phyloP scores from a whole-genome alignment of 2,888 invertebrate species.

The Linnaemya vulpina region DNA sequence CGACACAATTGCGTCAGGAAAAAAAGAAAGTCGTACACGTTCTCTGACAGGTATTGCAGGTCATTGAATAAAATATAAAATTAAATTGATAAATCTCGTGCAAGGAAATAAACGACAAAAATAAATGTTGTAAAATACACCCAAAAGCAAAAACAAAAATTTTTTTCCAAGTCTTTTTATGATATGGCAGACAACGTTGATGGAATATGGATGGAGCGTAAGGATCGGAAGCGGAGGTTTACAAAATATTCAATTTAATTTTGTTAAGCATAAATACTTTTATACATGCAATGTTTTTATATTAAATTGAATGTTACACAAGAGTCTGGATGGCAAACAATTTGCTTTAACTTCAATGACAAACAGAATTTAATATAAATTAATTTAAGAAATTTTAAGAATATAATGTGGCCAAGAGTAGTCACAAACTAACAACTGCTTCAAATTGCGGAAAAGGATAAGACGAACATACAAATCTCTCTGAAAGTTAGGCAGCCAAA shows the following conservation, averaged over 20 bases:
- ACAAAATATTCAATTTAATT: constrained; percentile 58
- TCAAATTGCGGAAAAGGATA: too few relatives aligned
- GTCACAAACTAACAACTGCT: too few relatives aligned
- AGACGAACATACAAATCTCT: too few relatives aligned
- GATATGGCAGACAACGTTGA: neutral
- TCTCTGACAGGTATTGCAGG: constrained; percentile 44
- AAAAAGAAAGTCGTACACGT: constrained; percentile 16
- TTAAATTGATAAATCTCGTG: constrained; percentile 33
- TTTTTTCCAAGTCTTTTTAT: constrained; percentile 6
- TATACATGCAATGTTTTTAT: too few relatives aligned
- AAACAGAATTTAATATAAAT: too few relatives aligned
- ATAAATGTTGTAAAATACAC: neutral
- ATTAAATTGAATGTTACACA: too few relatives aligned
- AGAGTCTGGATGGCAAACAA: too few relatives aligned
- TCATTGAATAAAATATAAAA: constrained; percentile 55
- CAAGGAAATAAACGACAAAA: constrained; percentile 18
- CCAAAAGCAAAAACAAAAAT: constrained; percentile 18
- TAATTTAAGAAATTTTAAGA: too few relatives aligned
- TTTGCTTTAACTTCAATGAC: too few relatives aligned
- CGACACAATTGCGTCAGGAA: constrained; percentile 2
- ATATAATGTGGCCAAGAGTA: too few relatives aligned
- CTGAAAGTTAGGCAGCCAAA: too few relatives aligned
- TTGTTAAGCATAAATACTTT: too few relatives aligned
- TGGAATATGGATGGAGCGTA: neutral
- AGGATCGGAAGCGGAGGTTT: neutral